Conservation (phyloP, 2,888 invertebrate genomes). For the Plagodis dolabraria region DNA sequence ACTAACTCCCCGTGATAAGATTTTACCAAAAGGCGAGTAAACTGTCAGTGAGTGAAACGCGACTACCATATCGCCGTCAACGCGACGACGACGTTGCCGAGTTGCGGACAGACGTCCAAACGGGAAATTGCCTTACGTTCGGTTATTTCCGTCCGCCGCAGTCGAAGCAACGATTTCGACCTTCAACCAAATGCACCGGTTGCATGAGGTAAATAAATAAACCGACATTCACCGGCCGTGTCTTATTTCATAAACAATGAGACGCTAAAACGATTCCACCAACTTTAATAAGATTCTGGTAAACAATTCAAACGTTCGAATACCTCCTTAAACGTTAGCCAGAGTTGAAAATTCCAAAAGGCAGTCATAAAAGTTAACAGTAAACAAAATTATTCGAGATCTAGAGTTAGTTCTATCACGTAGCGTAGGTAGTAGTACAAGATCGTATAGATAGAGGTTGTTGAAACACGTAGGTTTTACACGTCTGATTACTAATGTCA, state of each 20-base stretch:
- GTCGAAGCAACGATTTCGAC: slow-evolving; percentile 52
- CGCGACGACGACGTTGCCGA: slow-evolving; percentile 18
- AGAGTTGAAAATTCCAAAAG: slow-evolving; percentile 20
- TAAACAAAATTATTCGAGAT: slow-evolving; percentile 22
- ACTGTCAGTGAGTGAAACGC: too few relatives aligned
- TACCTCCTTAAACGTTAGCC: slow-evolving; percentile 13
- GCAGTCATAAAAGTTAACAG: slow-evolving; percentile 26
- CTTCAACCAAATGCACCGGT: slow-evolving; percentile 61
- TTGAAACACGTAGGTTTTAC: slow-evolving; percentile 21
- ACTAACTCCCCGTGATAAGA: too few relatives aligned
- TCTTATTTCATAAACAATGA: slow-evolving; percentile 8
- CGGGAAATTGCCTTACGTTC: slow-evolving; percentile 73
- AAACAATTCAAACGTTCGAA: slow-evolving; percentile 1
- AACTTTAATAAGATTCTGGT: slow-evolving; percentile 4
- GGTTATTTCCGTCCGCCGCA: slow-evolving; percentile 71
- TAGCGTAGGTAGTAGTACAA: too few relatives aligned
- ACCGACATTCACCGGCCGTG: slow-evolving; percentile 12
- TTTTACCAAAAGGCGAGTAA: too few relatives aligned
- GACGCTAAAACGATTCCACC: background rate
- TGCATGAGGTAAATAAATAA: slow-evolving; percentile 35
- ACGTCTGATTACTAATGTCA: slow-evolving; percentile 27
- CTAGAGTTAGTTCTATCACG: slow-evolving; percentile 26
- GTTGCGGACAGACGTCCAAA: slow-evolving; percentile 37
- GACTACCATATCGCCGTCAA: background rate
- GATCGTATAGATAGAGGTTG: slow-evolving; percentile 12